Evolutionary conservation across 2,113 vertebrate species (phyloP).

Genomic region (Nannobrachium achirus): DNA sequence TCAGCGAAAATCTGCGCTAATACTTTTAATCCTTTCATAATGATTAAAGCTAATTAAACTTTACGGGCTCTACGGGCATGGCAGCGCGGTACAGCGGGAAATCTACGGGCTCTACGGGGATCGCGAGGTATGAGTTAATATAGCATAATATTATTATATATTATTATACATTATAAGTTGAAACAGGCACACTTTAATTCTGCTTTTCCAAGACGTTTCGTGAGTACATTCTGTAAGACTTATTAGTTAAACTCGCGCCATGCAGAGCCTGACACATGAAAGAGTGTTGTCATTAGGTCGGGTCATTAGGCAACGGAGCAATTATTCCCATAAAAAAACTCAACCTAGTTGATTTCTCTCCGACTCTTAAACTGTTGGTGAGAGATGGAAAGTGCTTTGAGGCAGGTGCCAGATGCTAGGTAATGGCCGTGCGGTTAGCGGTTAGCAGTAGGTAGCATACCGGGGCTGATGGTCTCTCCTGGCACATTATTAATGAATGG

Average conservation of each 20-base stretch:
- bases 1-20: no score
- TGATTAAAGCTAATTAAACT: no score
- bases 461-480: conserved; percentile 29
- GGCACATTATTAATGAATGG: conserved; percentile 44
- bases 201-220: background rate
- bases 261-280: conserved; percentile 13
- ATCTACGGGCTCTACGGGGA: no score
- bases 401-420: conserved; percentile 32
- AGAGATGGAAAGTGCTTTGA: conserved; percentile 27
- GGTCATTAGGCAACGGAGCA: conserved; percentile 25
- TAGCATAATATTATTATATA: no score
- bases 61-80: no score
- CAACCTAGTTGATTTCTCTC: conserved; percentile 27
- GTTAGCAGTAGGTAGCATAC: conserved; percentile 22
- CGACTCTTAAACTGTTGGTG: conserved; percentile 31
- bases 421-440: conserved; percentile 43
- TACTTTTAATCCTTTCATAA: no score
- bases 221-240: conserved; percentile 18
- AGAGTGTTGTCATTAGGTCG: conserved; percentile 23
- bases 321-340: conserved; percentile 49
- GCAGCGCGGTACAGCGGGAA: no score
- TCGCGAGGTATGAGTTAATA: no score
- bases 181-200: conserved; percentile 24
- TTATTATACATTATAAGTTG: background rate
- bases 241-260: conserved; percentile 5